Base-by-base conservation (phyloP, 2,113 vertebrate genomes). In the Chascanopsetta lugubris region DNA sequence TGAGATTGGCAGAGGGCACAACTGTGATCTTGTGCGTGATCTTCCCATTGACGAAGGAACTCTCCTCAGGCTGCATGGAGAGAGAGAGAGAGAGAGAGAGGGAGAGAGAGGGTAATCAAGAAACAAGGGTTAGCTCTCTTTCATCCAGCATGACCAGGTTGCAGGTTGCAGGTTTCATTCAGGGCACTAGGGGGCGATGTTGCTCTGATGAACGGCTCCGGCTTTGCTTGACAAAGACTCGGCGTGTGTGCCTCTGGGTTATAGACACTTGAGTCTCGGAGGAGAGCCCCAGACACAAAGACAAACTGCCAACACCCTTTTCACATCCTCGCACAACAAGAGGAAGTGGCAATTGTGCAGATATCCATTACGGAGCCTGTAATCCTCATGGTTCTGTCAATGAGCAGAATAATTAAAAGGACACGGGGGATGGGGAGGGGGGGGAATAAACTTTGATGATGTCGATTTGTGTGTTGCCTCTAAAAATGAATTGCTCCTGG, bases 11-110 rank as follows among this genome's bases (percentile, higher is more conserved):
- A 62, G 92, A 92, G 1, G 96, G 96, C 85, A 92, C 87, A 63
- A 99, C 93, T 64, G 89, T 79, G 85, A 98, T 94, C 92, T 87
- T 95, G 86, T 96, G 95, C 65, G 89, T 93, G 85, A 97, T 93
- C 82, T 59, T 95, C 60, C 95, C 95, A 62, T 94, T 88, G 85
- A 85, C 18, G 22, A 94, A 95, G 45, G 89, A 81, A 74, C 90
- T 93, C 80, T 98, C 96, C 63, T 57, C n/a, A 15, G 90, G 88
- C 96, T 97, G 90, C 27, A 68, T 1, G 70, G 86, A 0, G 27
- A 61, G 69, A 65, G 50, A 61, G 6, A 53, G 17, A 53, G 29
- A 69, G 1, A 71, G 86, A 0, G 26, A 61, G 67, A 66, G 50
- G 56, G 6, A 54, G 9, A 54, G n/a, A n/a, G n/a, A n/a, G n/a